phyloP scores from a whole-genome alignment of 2,888 invertebrate species.

The Apotomis betuletana region DNA sequence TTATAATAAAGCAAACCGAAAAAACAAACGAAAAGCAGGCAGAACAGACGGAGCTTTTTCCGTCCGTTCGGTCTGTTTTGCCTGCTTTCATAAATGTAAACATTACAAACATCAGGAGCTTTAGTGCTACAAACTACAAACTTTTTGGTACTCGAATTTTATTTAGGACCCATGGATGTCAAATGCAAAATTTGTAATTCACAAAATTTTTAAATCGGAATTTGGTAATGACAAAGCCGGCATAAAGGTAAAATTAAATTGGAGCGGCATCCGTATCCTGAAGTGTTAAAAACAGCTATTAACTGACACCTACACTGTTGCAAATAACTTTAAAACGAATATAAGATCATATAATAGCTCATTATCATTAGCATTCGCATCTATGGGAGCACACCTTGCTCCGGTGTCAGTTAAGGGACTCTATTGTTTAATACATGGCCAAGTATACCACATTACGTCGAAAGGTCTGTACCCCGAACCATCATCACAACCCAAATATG shows the following conservation, averaged over 20 bases:
- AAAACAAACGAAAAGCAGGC: too few relatives aligned
- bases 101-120: not conserved
- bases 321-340: constrained; percentile 11
- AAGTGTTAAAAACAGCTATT: not conserved
- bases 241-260: constrained; percentile 8
- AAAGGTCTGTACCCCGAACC: constrained; percentile 6
- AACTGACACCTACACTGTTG: not conserved
- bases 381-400: constrained; percentile 14
- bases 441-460: constrained; percentile 7
- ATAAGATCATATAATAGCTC: constrained; percentile 15
- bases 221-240: constrained; percentile 2
- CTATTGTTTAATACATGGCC: constrained; percentile 16
- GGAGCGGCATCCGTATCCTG: constrained; percentile 13
- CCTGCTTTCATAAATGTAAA: not conserved
- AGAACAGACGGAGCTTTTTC: too few relatives aligned
- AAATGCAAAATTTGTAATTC: constrained; percentile 9
- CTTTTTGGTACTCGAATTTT: constrained; percentile 10
- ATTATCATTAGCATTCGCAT: constrained; percentile 17
- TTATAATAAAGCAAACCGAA: too few relatives aligned
- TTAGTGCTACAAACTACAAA: constrained; percentile 4
- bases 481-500: constrained; percentile 11
- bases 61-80: not conserved
- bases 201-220: constrained; percentile 11
- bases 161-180: constrained; percentile 5
- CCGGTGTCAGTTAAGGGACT: constrained; percentile 8